phyloP scores from a whole-genome alignment of 2,888 invertebrate genomes.

The Eumacrocentrus americanus region DNA sequence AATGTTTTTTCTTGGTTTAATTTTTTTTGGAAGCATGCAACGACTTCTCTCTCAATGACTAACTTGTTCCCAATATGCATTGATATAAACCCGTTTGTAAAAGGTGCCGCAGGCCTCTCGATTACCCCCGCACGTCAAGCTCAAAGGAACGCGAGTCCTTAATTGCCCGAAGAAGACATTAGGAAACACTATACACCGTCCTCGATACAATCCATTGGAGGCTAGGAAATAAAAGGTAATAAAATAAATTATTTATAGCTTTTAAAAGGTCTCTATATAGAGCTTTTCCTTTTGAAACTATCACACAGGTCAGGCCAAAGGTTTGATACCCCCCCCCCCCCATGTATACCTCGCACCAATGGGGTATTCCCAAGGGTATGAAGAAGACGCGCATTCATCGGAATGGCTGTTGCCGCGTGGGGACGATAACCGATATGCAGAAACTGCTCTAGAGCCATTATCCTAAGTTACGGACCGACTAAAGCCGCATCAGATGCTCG shows the following conservation, averaged over 20 bases:
- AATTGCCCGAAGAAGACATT: slow-evolving; percentile 38
- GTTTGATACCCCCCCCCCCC: no score
- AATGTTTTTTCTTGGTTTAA: not conserved
- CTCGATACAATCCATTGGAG: not conserved
- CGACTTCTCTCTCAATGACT: slow-evolving; percentile 45
- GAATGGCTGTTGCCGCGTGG: slow-evolving; percentile 27
- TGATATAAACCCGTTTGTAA: slow-evolving; percentile 49
- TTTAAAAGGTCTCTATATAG: no score
- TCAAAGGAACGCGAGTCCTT: slow-evolving; percentile 38
- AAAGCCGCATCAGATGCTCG: not conserved
- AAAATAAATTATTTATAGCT: not conserved
- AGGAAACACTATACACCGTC: not conserved
- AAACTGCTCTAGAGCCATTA: slow-evolving; percentile 45
- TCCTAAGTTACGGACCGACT: slow-evolving; percentile 49
- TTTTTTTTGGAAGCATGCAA: not conserved
- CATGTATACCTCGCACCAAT: no score
- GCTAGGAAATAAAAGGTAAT: not conserved
- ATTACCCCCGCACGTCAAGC: slow-evolving; percentile 19
- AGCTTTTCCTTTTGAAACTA: no score
- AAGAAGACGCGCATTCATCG: slow-evolving; percentile 1
- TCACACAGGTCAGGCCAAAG: no score
- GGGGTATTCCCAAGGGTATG: not conserved
- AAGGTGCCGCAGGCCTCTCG: slow-evolving; percentile 31
- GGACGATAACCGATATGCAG: slow-evolving; percentile 48
- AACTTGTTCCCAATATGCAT: slow-evolving; percentile 54